A percentile compares a stretch with the other conserved stretches of the same genome.
Evolutionary conservation across 2,113 vertebrate species (phyloP).

Genomic region (Coturnix japonica): DNA sequence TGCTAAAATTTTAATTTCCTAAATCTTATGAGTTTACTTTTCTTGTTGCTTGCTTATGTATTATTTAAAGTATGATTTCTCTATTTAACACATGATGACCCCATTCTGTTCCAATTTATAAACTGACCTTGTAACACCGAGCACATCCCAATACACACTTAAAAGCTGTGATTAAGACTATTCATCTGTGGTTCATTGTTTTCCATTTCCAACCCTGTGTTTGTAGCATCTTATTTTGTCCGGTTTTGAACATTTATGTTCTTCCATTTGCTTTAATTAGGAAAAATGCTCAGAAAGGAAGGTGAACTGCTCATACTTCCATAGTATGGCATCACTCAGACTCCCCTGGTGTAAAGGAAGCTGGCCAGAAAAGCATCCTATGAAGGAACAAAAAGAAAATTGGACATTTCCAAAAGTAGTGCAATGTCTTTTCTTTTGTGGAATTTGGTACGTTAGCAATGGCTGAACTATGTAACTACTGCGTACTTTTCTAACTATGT

Average conservation of each 20-base stretch:
- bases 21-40: neutral
- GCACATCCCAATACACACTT: neutral
- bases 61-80: neutral
- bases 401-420: neutral
- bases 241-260: neutral
- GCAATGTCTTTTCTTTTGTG: neutral
- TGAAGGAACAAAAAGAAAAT: neutral
- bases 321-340: neutral
- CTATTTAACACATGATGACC: too few relatives aligned
- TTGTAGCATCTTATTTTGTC: neutral
- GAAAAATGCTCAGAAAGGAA: neutral
- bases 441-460: neutral
- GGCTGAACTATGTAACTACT: neutral
- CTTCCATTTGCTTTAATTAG: neutral
- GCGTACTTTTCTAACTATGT: neutral
- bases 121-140: neutral
- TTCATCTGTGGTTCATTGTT: slow-evolving; percentile 20
- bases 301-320: neutral
- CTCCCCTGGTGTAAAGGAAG: neutral
- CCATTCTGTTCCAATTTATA: neutral
- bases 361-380: accelerated
- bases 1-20: neutral
- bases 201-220: neutral
- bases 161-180: slow-evolving; percentile 35
- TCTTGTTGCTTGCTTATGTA: neutral